A percentile compares a stretch with the other conserved stretches of the same genome.
Evolutionary conservation across 2,797 vertebrate species (phyloP).

Genomic region (Etheostoma nigrum): DNA sequence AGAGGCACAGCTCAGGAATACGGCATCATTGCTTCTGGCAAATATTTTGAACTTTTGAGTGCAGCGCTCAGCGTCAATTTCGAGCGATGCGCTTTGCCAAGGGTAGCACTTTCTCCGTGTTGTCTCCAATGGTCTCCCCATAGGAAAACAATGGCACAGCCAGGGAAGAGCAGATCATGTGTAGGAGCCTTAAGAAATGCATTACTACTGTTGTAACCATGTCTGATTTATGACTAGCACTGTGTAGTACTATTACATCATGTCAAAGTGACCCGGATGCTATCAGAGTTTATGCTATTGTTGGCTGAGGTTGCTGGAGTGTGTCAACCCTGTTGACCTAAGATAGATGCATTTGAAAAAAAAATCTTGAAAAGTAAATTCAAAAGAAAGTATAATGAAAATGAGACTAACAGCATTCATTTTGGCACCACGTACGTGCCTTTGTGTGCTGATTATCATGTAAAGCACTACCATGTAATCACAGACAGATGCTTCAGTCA

Average conservation of each 20-base stretch:
- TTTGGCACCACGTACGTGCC: not conserved
- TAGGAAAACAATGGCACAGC: too few species aligned
- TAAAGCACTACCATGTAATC: constrained; percentile 24
- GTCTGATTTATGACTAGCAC: not conserved
- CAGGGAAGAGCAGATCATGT: too few species aligned
- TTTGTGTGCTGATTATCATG: constrained; percentile 22
- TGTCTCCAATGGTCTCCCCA: too few species aligned
- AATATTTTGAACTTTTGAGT: too few species aligned
- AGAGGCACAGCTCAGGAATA: too few species aligned
- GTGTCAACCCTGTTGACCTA: not conserved
- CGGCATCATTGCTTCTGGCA: too few species aligned
- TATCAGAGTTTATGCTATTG: not conserved
- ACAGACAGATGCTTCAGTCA: constrained; percentile 28
- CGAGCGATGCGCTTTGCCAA: too few species aligned
- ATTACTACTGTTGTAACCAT: too few species aligned
- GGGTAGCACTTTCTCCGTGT: too few species aligned
- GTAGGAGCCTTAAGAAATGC: too few species aligned
- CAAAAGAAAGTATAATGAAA: constrained; percentile 1
- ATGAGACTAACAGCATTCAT: not conserved
- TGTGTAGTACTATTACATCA: not conserved
- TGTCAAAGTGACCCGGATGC: not conserved
- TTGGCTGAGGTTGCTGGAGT: not conserved
- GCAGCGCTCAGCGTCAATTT: too few species aligned
- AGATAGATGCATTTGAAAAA: not conserved
- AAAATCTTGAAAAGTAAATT: not conserved